Base-by-base conservation (phyloP, 2,797 vertebrate genomes). In the Euthynnus affinis region DNA sequence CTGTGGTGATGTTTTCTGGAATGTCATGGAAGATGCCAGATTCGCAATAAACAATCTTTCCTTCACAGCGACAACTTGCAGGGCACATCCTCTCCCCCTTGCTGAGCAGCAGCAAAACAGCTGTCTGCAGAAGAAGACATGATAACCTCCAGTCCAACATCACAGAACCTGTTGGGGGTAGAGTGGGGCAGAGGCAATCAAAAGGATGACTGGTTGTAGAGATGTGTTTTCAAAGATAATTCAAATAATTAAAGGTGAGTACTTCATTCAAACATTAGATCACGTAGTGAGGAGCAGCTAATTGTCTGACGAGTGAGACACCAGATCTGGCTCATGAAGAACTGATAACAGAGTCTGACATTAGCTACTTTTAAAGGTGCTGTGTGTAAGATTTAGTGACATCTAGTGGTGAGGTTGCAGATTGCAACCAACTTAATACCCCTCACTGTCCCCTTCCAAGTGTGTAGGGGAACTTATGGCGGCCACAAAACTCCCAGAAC, bases 21-120 rank as follows among this genome's bases (percentile, higher is more conserved):
- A 99, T 95, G 89, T 96, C 97, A 86, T 96, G 93, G 86, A 99
- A 97, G 4, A 96, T 96, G 25, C 97, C 97, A 5, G 98, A 99
- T 84, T 99, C 98, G 48, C 98, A 99, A 91, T 99, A 99, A 81
- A 97, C 97, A 76, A 98, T 98, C 93, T 99, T 99, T 55, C 97
- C 97, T 82, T 99, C 98, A 13, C 98, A 99, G 90, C 98, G 96
- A 93, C 98, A 99, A 91, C 91, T 97, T 82, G 88, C 93, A 18
- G 98, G 98, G 93, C 98, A 99, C 85, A 96, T 96, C 89, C 95
- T 94, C 95, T 98, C 97, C 84, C 96, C 97, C 72, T 93, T 90
- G 74, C 94, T 91, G 62, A 96, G 94, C 94, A 94, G 89, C 61
- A 93, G 95, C 78, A 97, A 84, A 86, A 95, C 94, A 59, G 94